Base-by-base conservation (phyloP, 2,113 vertebrate species). In the Cyanoderma ruficeps region DNA sequence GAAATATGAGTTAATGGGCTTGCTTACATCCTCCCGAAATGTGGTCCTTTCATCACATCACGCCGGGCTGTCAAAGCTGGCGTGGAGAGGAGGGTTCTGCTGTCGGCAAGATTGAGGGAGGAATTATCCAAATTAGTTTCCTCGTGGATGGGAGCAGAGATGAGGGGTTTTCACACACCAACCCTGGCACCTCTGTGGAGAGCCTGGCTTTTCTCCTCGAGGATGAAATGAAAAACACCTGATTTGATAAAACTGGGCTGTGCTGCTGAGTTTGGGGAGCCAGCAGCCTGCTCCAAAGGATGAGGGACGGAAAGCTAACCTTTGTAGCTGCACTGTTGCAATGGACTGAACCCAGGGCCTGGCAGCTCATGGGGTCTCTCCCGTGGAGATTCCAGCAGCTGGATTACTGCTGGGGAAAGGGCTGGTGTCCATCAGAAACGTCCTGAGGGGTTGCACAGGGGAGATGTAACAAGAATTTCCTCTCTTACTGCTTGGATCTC, bases 1-100 rank as follows among this genome's bases (percentile, higher is more conserved):
- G 95, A 96, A 94, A 94, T 91, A 94, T 82, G 80, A 89, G 91
- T 92, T 94, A 92, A 96, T 92, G 91, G 91, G 35, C 69, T 94
- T 91, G 89, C 91, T 95, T 92, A 78, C 37, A 9, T 94, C 80
- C 69, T 39, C 27, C 86, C 3, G 63, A 71, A 95, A 90, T 78
- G 87, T 8, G 11, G 22, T 78, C 93, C 72, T 82, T 97, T 87
- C 89, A 97, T 96, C 95, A 97, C 93, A 67, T 70, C 87, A 13
- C 7, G 4, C 69, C 27, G 42, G 52, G 90, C 96, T 95, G 94
- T 96, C 95, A 95, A 37, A 89, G 35, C 93, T 87, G 89, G 74
- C 91, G 91, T 94, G 87, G 53, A 82, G 93, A 84, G 94, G 91
- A 95, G 91, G 80, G n/a, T 13, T 91, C 91, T 24, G 17, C 86